A percentile compares a stretch with the other conserved stretches of the same genome.
Evolutionary conservation across 2,888 invertebrate species (phyloP).

Genomic region (Diachrysia chrysitis): DNA sequence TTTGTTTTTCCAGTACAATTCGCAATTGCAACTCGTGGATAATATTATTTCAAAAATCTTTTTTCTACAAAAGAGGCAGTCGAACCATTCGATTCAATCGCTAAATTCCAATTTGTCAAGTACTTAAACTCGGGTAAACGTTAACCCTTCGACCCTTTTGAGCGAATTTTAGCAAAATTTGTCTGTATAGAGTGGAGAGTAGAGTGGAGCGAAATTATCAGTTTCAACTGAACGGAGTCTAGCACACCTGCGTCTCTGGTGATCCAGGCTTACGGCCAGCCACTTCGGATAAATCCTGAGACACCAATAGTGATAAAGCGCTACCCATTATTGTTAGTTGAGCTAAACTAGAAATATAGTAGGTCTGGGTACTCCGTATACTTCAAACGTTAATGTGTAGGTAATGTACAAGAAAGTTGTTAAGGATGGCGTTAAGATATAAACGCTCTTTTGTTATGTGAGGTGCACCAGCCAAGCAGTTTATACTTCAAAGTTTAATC

Average conservation of each 20-base stretch:
- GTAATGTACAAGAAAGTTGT: constrained; percentile 29
- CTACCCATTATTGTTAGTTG: constrained; percentile 73
- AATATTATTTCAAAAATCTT: constrained; percentile 20
- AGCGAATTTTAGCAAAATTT: constrained; percentile 60
- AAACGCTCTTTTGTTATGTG: constrained; percentile 44
- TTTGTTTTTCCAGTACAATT: constrained; percentile 33
- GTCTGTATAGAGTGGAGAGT: constrained; percentile 62
- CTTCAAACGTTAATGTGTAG: constrained; percentile 38
- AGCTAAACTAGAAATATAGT: constrained; percentile 67
- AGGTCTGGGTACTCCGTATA: constrained; percentile 52
- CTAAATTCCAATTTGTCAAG: constrained; percentile 56
- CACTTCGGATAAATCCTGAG: constrained; percentile 72
- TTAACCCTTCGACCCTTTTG: constrained; percentile 59
- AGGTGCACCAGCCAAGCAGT: constrained; percentile 42
- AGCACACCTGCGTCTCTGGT: constrained; percentile 75
- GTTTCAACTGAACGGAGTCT: constrained; percentile 67
- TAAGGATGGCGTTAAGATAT: constrained; percentile 45
- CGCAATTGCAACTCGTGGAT: constrained; percentile 9
- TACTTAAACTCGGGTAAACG: constrained; percentile 56
- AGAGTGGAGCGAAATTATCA: constrained; percentile 70
- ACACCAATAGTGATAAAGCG: constrained; percentile 77
- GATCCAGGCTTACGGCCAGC: constrained; percentile 75
- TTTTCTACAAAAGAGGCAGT: constrained; percentile 14
- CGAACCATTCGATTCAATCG: constrained; percentile 31
- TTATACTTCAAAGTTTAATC: constrained; percentile 56